Percentiles rank a stretch among this genome's conserved stretches.
Conservation (phyloP, 2,888 invertebrate species). For the Cepaea hortensis region DNA sequence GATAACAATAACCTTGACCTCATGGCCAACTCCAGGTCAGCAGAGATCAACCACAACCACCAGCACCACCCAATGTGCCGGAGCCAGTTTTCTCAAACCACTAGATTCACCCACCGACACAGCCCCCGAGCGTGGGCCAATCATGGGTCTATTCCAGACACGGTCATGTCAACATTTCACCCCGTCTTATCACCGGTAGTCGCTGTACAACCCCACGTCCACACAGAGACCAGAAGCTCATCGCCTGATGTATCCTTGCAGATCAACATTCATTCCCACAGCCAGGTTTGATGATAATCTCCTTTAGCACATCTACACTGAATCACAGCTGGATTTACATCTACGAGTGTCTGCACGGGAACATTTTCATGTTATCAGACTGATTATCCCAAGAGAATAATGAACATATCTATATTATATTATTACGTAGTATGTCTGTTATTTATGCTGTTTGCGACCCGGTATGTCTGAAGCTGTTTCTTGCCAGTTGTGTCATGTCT, state of each 20-base stretch:
- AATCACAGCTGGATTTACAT: too few species aligned
- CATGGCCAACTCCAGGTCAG: constrained; percentile 4
- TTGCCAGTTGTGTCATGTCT: neutral
- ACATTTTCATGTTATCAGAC: too few species aligned
- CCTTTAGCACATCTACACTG: neutral
- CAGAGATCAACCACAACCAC: constrained; percentile 11
- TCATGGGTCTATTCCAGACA: constrained; percentile 17
- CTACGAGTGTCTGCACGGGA: too few species aligned
- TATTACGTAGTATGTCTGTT: too few species aligned
- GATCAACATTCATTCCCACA: constrained; percentile 34
- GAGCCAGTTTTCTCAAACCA: neutral
- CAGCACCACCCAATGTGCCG: neutral
- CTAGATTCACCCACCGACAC: neutral
- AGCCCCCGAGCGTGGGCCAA: neutral
- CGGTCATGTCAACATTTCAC: constrained; percentile 15
- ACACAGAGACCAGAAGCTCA: constrained; percentile 2
- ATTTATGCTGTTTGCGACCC: too few species aligned
- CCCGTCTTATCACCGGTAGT: constrained; percentile 29
- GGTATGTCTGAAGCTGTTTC: neutral
- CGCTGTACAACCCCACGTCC: constrained; percentile 28
- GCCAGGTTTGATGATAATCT: constrained; percentile 15
- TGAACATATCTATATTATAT: too few species aligned
- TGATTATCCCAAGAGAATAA: too few species aligned
- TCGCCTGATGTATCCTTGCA: constrained; percentile 19
- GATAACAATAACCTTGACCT: constrained; percentile 1